A percentile compares a stretch with the other conserved stretches of the same genome.
Conservation (phyloP, 2,888 invertebrate species). For the Scelioninae gen. 2 region DNA sequence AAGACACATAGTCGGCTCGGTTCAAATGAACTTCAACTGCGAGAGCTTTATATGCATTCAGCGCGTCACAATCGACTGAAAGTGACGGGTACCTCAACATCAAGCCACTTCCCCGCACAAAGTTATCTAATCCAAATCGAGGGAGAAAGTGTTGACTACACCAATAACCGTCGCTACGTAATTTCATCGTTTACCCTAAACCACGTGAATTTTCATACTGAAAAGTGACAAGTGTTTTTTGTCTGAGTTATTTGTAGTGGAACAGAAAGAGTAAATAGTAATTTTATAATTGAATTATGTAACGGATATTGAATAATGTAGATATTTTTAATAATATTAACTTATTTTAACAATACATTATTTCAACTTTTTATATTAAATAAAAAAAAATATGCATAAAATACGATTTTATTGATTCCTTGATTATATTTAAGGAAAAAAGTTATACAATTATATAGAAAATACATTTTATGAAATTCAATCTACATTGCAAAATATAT, state of each 20-base stretch:
- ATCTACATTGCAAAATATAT: too few relatives aligned
- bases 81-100: constrained; percentile 55
- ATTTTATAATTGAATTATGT: too few relatives aligned
- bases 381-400: too few relatives aligned
- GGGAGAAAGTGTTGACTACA: constrained; percentile 58
- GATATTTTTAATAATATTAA: not conserved
- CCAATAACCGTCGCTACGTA: constrained; percentile 53
- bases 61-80: constrained; percentile 54
- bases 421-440: too few relatives aligned
- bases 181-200: constrained; percentile 47
- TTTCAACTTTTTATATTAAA: too few relatives aligned
- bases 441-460: too few relatives aligned
- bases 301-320: not conserved
- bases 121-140: constrained; percentile 60
- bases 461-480: too few relatives aligned
- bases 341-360: not conserved
- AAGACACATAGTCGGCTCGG: constrained; percentile 32
- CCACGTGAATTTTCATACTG: constrained; percentile 17
- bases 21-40: constrained; percentile 47
- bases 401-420: too few relatives aligned
- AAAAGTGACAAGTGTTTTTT: not conserved
- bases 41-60: constrained; percentile 54
- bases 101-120: constrained; percentile 58
- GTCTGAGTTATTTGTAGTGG: not conserved
- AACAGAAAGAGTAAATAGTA: constrained; percentile 6